Evolutionary conservation across 2,888 invertebrate species (phyloP), one percentile per base, ranked within the genome.

Genomic region (Chironomus tentans): DNA sequence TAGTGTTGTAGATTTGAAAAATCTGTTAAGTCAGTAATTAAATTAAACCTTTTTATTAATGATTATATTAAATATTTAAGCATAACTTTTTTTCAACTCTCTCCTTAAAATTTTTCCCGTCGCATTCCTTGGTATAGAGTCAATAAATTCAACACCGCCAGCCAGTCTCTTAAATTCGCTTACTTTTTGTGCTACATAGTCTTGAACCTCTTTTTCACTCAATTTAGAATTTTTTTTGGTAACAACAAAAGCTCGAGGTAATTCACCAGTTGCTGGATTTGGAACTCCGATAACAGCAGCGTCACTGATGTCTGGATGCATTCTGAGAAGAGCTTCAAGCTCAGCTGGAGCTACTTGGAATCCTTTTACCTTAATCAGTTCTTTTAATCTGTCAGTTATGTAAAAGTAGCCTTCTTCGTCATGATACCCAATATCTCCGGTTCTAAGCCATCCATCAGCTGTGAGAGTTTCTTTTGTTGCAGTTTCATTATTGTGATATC

Each of bases 281-380:
- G 89, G 87, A 12, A 91, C 81, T 0, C 92, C 93, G 76, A 93
- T 84, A 0, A 95, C 93, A 0, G 80, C 84, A 24, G 71, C 77
- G 77, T 74, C 89, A 83, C 93, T 93, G 38, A 94, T 81, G 82
- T 94, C 94, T 0, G 93, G 92, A 48, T 94, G 94, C 48, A 48
- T 48, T 48, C 48, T 48, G n/a, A 15, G 22, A 73, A 74, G 21
- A 76, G 73, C n/a, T 28, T 75, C 65, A 61, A 77, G 61, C 82
- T 94, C 94, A 0, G 93, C 93, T 46, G 94, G 94, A 7, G 94
- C 88, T 0, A 94, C 93, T 88, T 92, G 86, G 78, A 82, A 87
- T 4, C 50, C 50, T 50, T 50, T 50, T 4, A n/a, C 13, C 15
- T 50, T 50, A 5, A 50, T 50, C 50, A 50, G 15, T 50, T 50